A percentile compares a stretch with the other conserved stretches of the same genome.
phyloP scores from a whole-genome alignment of 2,113 vertebrate species.

The Mormyrus iriodes region DNA sequence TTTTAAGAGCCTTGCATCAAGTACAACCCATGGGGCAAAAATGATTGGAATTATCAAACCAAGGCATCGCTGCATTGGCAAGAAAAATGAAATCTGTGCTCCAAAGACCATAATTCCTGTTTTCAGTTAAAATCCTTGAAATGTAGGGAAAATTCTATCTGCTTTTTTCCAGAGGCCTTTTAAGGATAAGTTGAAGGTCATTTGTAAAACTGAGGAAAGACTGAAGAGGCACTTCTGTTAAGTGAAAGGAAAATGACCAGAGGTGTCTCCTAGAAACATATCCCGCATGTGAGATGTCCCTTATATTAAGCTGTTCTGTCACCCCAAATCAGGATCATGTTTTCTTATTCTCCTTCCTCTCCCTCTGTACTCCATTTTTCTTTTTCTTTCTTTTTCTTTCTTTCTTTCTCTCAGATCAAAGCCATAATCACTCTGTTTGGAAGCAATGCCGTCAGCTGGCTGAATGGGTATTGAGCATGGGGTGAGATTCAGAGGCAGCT shows the following conservation, averaged over 20 bases:
- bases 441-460: constrained; percentile 50
- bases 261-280: not conserved
- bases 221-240: not conserved
- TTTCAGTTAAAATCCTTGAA: constrained; percentile 21
- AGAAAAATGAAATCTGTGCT: constrained; percentile 6
- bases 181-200: not conserved
- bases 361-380: not conserved
- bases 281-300: not conserved
- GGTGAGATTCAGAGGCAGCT: constrained; percentile 21
- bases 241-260: not conserved
- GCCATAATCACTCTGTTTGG: constrained; percentile 18
- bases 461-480: constrained; percentile 35
- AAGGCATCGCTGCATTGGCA: constrained; percentile 13
- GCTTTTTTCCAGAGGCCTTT: not conserved
- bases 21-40: constrained; percentile 12
- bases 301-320: constrained; percentile 19
- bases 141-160: not conserved
- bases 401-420: constrained; percentile 47
- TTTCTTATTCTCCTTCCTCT: constrained; percentile 30
- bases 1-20: constrained; percentile 10
- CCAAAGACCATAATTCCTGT: constrained; percentile 14
- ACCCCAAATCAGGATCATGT: constrained; percentile 17
- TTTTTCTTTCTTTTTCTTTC: constrained; percentile 27
- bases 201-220: not conserved
- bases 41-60: constrained; percentile 19